Evolutionary conservation across 2,888 invertebrate species (phyloP), one percentile per base, ranked within the genome.

Genomic region (Calameuta pallipes): DNA sequence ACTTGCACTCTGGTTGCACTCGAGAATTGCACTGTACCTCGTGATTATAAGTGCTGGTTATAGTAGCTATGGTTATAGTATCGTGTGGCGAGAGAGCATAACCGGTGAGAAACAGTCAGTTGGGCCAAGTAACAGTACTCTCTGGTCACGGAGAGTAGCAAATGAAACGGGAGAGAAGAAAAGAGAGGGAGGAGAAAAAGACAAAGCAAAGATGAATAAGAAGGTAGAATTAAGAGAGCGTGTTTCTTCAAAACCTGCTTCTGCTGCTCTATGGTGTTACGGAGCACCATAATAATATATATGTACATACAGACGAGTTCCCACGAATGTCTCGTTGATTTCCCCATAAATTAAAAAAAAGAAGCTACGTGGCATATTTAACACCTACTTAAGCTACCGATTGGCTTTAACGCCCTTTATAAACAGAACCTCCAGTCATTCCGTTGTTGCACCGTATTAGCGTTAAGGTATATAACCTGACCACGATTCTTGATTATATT

Each of bases 81-180:
- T 56, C 56, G 75, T 69, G 70, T 69, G 74, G 73, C 76, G 76
- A 74, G 73, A 68, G 78, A 79, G 23, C 56, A 56, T 56, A 56
- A 56, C 56, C 56, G 56, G 56, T 56, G 76, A 82, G 83, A 79
- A 82, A 84, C 82, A 82, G 82, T 82, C 84, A 83, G 56, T 56
- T 56, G 23, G 86, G 86, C 83, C 86, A 87, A 86, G 83, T 88
- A 87, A 89, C 88, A 87, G 87, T 88, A 88, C 83, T 83, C 80
- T 77, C 71, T 75, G 75, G 35, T 82, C 80, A 82, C 80, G 80
- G 80, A 31, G 70, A 71, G 69, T 23, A 76, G 34, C 74, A 56
- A 56, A 56, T 56, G 56, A 56, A 23, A 56, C 15, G 36, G 2
- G 76, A 75, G 69, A 13, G 71, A 31, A 75, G 70, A 74, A 75